phyloP scores from a whole-genome alignment of 2,113 vertebrate genomes.

The Seriola quinqueradiata region DNA sequence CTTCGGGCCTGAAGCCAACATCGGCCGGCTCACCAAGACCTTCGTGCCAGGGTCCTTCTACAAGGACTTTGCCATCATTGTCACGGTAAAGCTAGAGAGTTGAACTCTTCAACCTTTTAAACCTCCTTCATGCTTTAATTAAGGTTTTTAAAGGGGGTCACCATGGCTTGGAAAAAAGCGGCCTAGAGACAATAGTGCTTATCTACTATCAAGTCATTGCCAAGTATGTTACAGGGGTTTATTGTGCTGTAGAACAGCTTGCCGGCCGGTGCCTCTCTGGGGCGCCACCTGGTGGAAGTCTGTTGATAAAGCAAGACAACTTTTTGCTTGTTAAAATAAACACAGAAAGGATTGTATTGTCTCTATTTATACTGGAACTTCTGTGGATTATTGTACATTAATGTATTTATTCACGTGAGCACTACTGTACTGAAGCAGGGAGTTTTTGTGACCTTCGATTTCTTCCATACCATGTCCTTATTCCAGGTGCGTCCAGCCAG shows the following conservation, averaged over 20 bases:
- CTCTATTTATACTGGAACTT: not conserved
- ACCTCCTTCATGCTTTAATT: not conserved
- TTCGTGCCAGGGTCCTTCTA: slow-evolving; percentile 90
- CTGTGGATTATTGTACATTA: not conserved
- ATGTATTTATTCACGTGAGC: not conserved
- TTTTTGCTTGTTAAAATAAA: not conserved
- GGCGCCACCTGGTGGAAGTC: slow-evolving; percentile 18
- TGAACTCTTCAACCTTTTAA: not conserved
- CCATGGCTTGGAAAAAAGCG: not conserved
- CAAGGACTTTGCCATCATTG: slow-evolving; percentile 89
- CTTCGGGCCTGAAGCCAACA: slow-evolving; percentile 90
- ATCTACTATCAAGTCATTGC: not conserved
- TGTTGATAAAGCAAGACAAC: not conserved
- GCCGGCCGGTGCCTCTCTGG: not conserved
- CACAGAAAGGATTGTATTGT: not conserved
- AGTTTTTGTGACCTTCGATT: not conserved
- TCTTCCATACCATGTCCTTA: not conserved
- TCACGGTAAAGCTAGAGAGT: slow-evolving; percentile 78
- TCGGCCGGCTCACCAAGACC: slow-evolving; percentile 90
- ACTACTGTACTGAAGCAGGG: not conserved
- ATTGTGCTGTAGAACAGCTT: not conserved
- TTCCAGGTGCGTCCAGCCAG: slow-evolving; percentile 82
- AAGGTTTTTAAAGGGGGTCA: not conserved
- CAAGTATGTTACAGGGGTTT: not conserved
- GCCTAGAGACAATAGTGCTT: not conserved